These are phyloP conservation scores for Sesamia nonagrioides DNA, from an alignment of 1,140 invertebrate species.

Conservation along the genomic window DNA sequence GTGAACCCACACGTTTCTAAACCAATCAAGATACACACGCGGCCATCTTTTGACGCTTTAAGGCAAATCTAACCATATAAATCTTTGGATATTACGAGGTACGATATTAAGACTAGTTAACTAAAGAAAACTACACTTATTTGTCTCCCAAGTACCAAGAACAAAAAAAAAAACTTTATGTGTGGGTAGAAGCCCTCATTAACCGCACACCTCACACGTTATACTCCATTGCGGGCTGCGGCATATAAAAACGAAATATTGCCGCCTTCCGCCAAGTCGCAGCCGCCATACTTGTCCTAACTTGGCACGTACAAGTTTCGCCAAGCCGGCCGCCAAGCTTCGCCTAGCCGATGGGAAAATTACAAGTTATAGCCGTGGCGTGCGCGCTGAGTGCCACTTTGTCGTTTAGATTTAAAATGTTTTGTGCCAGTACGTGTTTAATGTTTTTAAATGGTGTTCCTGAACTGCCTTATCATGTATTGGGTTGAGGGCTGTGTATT, in stretches of 20 bases:
- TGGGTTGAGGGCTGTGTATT: too few species aligned
- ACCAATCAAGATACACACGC: too few species aligned
- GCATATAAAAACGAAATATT: conserved; percentile 14
- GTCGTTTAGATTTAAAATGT: conserved; percentile 34
- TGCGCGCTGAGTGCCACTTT: conserved; percentile 12
- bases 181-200: neutral
- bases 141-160: too few species aligned
- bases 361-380: conserved; percentile 32
- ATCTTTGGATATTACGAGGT: too few species aligned
- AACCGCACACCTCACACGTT: neutral
- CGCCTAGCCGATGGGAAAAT: conserved; percentile 34
- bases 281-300: conserved; percentile 24
- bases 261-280: neutral
- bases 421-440: conserved; percentile 22
- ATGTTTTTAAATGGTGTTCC: conserved; percentile 25
- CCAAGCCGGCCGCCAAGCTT: conserved; percentile 9
- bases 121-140: too few species aligned
- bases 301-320: conserved; percentile 48
- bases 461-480: neutral
- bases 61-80: too few species aligned
- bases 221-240: conserved; percentile 15
- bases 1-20: too few species aligned
- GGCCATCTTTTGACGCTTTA: too few species aligned
- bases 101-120: too few species aligned
- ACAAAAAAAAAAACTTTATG: too few species aligned